Percentiles rank a stretch among this genome's conserved stretches.
Conservation (phyloP, 2,888 invertebrate genomes). For the Sthenelais limicola region DNA sequence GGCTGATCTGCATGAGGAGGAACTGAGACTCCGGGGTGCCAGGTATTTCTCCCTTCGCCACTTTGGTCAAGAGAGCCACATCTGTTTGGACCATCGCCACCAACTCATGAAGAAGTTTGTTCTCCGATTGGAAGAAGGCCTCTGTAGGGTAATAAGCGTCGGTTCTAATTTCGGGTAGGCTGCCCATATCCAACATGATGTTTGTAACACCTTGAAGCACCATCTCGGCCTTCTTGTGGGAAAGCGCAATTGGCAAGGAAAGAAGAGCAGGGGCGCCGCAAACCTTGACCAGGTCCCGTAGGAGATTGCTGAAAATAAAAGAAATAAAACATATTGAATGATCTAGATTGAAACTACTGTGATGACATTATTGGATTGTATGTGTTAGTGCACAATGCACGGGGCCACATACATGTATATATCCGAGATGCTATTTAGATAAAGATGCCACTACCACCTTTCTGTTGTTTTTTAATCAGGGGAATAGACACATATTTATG, state of each 20-base stretch:
- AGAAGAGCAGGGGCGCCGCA: constrained; percentile 43
- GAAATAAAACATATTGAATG: too few species aligned
- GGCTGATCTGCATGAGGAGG: constrained; percentile 51
- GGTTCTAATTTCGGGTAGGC: constrained; percentile 57
- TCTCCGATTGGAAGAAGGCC: constrained; percentile 62
- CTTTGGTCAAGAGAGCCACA: constrained; percentile 10
- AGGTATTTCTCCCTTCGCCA: constrained; percentile 25
- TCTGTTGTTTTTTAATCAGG: too few species aligned
- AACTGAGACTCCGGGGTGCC: constrained; percentile 1
- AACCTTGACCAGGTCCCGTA: constrained; percentile 39
- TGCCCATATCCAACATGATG: constrained; percentile 46
- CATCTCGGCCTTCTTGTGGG: constrained; percentile 32
- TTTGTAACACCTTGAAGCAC: constrained; percentile 36
- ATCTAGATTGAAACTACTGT: too few species aligned
- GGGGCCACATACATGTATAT: too few species aligned
- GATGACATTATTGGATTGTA: too few species aligned
- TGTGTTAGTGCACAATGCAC: too few species aligned
- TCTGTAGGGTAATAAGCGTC: constrained; percentile 65
- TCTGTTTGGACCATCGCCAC: constrained; percentile 23
- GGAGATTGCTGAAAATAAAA: constrained; percentile 42
- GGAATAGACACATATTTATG: too few species aligned
- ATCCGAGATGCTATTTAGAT: too few species aligned
- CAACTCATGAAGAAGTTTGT: constrained; percentile 51
- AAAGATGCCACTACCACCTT: too few species aligned
- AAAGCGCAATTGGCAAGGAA: constrained; percentile 7